Percentiles rank a stretch among this genome's conserved stretches.
phyloP scores from a whole-genome alignment of 1,140 invertebrate species.

The Pteromalus puparum region DNA sequence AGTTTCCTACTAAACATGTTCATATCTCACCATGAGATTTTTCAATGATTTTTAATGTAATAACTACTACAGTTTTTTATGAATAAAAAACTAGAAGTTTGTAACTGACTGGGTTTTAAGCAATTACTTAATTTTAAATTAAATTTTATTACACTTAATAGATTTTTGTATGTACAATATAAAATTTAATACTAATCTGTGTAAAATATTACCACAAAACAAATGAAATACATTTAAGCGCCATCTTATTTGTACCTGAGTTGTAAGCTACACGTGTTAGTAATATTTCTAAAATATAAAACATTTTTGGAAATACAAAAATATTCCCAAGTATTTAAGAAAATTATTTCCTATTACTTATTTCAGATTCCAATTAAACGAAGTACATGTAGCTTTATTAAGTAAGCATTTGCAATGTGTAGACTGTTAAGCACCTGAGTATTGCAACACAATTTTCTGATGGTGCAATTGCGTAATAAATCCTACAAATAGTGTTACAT shows the following conservation, averaged over 20 bases:
- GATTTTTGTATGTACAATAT: background rate
- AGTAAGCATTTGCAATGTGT: background rate
- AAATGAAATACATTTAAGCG: background rate
- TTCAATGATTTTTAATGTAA: too few species aligned
- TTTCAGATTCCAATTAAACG: background rate
- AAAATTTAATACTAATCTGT: constrained; percentile 1
- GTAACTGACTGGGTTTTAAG: too few species aligned
- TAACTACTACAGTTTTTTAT: too few species aligned
- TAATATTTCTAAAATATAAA: constrained; percentile 8
- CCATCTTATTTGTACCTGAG: too few species aligned
- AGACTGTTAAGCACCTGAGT: background rate
- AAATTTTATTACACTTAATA: background rate
- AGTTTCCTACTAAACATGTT: too few species aligned
- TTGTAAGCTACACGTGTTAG: background rate
- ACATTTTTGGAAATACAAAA: constrained; percentile 5
- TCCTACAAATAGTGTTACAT: background rate
- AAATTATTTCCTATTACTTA: background rate
- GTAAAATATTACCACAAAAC: background rate
- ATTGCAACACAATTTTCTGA: background rate
- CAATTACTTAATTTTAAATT: background rate
- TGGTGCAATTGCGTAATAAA: background rate
- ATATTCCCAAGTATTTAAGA: background rate
- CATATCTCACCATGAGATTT: too few species aligned
- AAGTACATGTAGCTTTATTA: background rate
- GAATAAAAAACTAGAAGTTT: too few species aligned